Base-by-base conservation (phyloP, 2,888 invertebrate genomes). In the Drosophila fungiperda region DNA sequence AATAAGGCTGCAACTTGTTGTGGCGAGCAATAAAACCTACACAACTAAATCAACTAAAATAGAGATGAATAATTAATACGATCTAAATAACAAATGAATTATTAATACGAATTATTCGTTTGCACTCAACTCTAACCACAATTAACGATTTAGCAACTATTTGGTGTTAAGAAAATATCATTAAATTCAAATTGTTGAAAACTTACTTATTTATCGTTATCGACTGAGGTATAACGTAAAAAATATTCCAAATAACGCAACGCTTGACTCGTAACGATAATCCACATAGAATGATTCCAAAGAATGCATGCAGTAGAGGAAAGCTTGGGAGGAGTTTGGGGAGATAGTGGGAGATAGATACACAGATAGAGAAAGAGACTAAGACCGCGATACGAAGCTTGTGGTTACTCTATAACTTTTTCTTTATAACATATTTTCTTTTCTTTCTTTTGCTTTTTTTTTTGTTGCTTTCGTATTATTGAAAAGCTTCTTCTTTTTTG, bases 201-300 rank as follows among this genome's bases (percentile, higher is more conserved):
- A 90, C 90, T 91, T 68, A 91, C 91, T 91, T 91, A 89, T 87
- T 91, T 90, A 89, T 81, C 91, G 89, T 91, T 91, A 91, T 91
- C 83, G 79, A 78, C 79, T 81, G 55, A 60, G 67, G 80, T 87
- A 91, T 91, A 91, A 90, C 87, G 91, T 91, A 91, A 91, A 89
- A 91, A 91, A 91, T 91, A 91, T 90, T 90, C 90, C 84, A 74
- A 76, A 72, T 68, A 74, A 68, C 68, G 70, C 70, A 61, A 67
- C 29, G 50, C 57, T 69, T 33, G 70, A 55, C 59, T 79, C 57
- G 70, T 59, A 76, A 64, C 63, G 72, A 78, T 78, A 77, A 88
- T 88, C 89, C 88, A 88, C 88, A 82, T 88, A 76, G 76, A 89
- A 89, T 88, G 87, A 83, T 89, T 88, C 85, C 85, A 85, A 80